Percentiles rank a stretch among this genome's conserved stretches.
phyloP scores from a whole-genome alignment of 2,888 invertebrate species.

The Lasioglossum leucozonium region DNA sequence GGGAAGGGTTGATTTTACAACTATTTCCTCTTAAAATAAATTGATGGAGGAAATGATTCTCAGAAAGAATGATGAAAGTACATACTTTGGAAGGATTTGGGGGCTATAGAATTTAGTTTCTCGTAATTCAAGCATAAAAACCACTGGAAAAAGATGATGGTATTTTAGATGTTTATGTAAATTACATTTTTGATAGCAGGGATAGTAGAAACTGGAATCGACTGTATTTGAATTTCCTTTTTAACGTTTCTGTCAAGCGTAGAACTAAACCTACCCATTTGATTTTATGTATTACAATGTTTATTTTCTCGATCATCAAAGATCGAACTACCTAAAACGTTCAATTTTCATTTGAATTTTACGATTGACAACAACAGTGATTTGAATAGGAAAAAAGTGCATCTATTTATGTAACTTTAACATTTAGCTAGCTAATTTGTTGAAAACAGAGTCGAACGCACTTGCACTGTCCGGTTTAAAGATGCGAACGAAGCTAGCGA shows the following conservation, averaged over 20 bases:
- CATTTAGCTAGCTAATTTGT: background rate
- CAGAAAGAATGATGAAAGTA: background rate
- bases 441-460: too few relatives aligned
- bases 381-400: background rate
- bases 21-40: conserved; percentile 8
- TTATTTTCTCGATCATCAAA: background rate
- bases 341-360: background rate
- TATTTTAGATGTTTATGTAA: background rate
- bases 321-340: background rate
- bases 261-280: too few relatives aligned
- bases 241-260: too few relatives aligned
- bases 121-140: background rate
- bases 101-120: background rate
- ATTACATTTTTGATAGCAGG: background rate
- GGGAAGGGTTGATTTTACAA: conserved; percentile 1
- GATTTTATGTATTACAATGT: background rate
- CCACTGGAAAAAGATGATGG: background rate
- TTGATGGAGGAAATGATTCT: background rate
- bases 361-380: too few relatives aligned
- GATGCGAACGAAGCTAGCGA: too few relatives aligned
- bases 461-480: background rate
- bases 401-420: background rate
- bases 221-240: background rate
- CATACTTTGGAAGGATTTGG: background rate
- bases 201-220: background rate